Conservation (phyloP, 2,797 vertebrate species). For the Sebastes reedi region DNA sequence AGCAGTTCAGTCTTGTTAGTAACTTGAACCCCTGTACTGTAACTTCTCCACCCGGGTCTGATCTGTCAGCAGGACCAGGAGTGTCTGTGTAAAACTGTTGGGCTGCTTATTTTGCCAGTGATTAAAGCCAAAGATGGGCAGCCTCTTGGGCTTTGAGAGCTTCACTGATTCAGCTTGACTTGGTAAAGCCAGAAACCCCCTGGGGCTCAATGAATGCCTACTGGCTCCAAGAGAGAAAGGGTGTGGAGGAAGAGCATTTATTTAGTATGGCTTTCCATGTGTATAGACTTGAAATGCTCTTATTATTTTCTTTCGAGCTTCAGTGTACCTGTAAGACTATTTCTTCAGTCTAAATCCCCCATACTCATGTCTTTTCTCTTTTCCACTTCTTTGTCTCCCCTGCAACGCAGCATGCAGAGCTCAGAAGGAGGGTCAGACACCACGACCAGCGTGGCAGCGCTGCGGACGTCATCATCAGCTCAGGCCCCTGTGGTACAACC, state of each 20-base stretch:
- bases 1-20: constrained; percentile 36
- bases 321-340: neutral
- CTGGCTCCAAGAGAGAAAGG: constrained; percentile 20
- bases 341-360: neutral
- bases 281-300: constrained; percentile 12
- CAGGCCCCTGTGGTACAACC: constrained; percentile 93
- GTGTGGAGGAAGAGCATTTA: constrained; percentile 21
- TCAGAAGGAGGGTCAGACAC: constrained; percentile 91
- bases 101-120: constrained; percentile 46
- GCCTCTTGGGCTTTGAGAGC: constrained; percentile 20
- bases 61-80: constrained; percentile 24
- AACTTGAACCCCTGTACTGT: constrained; percentile 44
- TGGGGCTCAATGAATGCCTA: constrained; percentile 19
- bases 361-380: constrained; percentile 9
- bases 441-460: constrained; percentile 85
- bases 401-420: constrained; percentile 90
- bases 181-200: constrained; percentile 37
- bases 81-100: constrained; percentile 21
- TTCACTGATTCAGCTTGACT: constrained; percentile 60
- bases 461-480: constrained; percentile 88
- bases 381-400: constrained; percentile 17
- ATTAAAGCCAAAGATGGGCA: constrained; percentile 60
- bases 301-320: constrained; percentile 10
- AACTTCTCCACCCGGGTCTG: constrained; percentile 42
- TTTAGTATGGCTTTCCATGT: constrained; percentile 23